Conservation (phyloP, 2,888 invertebrate species). For the Rhagonycha lutea region DNA sequence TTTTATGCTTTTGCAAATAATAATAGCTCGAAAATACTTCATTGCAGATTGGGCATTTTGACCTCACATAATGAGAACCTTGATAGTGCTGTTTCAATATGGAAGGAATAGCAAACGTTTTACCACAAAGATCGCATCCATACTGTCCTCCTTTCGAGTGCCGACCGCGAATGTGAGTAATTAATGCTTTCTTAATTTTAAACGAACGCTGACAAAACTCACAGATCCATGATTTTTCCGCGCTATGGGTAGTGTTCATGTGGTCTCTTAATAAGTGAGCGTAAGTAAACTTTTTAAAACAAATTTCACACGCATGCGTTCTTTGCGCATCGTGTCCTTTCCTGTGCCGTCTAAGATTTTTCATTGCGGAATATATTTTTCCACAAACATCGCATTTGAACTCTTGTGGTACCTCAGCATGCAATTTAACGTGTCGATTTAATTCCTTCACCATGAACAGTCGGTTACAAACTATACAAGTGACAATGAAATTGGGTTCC, state of each 20-base stretch:
- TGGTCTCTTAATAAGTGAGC: background rate
- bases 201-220: background rate
- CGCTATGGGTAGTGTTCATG: background rate
- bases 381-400: constrained; percentile 34
- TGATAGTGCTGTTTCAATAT: background rate
- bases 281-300: background rate
- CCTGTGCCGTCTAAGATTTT: background rate
- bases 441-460: background rate
- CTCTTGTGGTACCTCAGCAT: background rate
- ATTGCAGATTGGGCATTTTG: background rate
- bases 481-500: background rate
- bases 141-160: background rate
- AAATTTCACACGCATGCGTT: background rate
- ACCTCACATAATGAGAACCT: background rate
- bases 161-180: background rate
- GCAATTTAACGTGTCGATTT: background rate
- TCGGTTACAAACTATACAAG: background rate
- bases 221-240: background rate
- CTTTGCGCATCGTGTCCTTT: background rate
- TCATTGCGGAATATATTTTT: background rate
- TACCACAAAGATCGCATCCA: background rate
- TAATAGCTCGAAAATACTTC: background rate
- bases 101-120: background rate
- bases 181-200: background rate
- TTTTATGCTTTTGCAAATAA: background rate